Conservation (phyloP, 2,888 invertebrate genomes). For the Agriopis leucophaearia region DNA sequence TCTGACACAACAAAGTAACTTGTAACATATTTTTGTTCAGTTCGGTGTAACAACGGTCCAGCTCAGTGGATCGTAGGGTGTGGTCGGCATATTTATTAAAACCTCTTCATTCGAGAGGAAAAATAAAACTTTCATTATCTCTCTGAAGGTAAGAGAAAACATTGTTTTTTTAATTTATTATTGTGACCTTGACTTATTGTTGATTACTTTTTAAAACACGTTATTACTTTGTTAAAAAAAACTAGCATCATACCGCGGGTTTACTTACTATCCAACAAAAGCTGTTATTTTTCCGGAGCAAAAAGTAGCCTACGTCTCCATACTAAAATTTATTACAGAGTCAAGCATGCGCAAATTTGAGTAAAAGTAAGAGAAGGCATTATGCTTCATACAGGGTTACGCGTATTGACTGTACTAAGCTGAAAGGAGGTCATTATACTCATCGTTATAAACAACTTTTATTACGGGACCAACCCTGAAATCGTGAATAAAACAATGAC, state of each 20-base stretch:
- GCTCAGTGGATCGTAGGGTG: slow-evolving; percentile 57
- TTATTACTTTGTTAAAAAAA: neutral
- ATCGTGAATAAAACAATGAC: too few relatives aligned
- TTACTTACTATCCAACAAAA: neutral
- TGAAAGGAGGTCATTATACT: too few relatives aligned
- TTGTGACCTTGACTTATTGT: slow-evolving; percentile 12
- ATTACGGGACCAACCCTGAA: too few relatives aligned
- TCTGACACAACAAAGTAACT: too few relatives aligned
- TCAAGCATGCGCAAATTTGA: too few relatives aligned
- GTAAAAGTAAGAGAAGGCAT: too few relatives aligned
- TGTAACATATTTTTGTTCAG: slow-evolving; percentile 13
- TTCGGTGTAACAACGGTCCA: slow-evolving; percentile 58
- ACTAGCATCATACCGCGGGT: neutral
- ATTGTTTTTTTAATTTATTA: slow-evolving; percentile 42
- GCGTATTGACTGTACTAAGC: too few relatives aligned
- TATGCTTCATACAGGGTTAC: too few relatives aligned
- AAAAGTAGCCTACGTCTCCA: too few relatives aligned
- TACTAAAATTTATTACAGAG: too few relatives aligned
- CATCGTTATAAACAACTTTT: too few relatives aligned
- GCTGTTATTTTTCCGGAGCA: too few relatives aligned
- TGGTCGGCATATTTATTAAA: slow-evolving; percentile 77
- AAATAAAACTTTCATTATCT: slow-evolving; percentile 60
- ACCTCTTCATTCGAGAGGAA: slow-evolving; percentile 74
- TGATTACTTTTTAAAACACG: slow-evolving; percentile 11
- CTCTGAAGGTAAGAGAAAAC: slow-evolving; percentile 39